A percentile compares a stretch with the other conserved stretches of the same genome.
Evolutionary conservation across 2,113 vertebrate species (phyloP).

Genomic region (Perca schrenkii): DNA sequence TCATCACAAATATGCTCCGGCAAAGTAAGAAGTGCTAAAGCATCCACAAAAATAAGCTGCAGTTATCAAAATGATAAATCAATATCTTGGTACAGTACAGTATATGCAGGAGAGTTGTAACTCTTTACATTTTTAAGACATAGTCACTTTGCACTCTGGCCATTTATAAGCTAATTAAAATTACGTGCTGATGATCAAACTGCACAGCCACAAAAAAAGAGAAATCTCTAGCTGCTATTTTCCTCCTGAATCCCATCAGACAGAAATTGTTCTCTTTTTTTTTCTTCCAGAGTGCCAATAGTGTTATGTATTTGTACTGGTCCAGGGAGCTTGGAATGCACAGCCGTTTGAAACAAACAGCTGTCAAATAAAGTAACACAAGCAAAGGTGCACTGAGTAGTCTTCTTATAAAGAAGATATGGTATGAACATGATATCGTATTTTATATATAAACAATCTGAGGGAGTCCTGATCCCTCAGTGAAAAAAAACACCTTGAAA

Average conservation of each 20-base stretch:
- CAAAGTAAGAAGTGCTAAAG: slow-evolving; percentile 86
- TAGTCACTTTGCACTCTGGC: slow-evolving; percentile 75
- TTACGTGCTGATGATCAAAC: slow-evolving; percentile 80
- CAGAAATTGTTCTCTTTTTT: slow-evolving; percentile 47
- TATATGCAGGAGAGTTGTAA: slow-evolving; percentile 69
- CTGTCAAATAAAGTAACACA: slow-evolving; percentile 75
- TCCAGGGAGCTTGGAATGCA: slow-evolving; percentile 67
- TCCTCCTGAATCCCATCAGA: slow-evolving; percentile 64
- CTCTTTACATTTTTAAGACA: slow-evolving; percentile 70
- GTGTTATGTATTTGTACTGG: slow-evolving; percentile 71
- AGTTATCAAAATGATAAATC: slow-evolving; percentile 78
- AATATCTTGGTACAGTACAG: slow-evolving; percentile 73
- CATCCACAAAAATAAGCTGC: slow-evolving; percentile 87
- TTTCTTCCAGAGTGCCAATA: slow-evolving; percentile 59
- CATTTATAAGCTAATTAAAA: slow-evolving; percentile 77
- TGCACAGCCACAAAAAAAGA: slow-evolving; percentile 75
- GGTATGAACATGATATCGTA: slow-evolving; percentile 76
- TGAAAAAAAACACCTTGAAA: slow-evolving; percentile 43
- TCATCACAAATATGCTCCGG: slow-evolving; percentile 81
- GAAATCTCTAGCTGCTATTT: slow-evolving; percentile 56
- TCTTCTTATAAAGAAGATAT: slow-evolving; percentile 90
- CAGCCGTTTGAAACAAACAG: slow-evolving; percentile 75
- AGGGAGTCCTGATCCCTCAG: slow-evolving; percentile 57
- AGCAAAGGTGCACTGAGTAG: slow-evolving; percentile 80
- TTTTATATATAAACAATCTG: slow-evolving; percentile 70